phyloP scores from a whole-genome alignment of 2,888 invertebrate species.

The Lacanobia oleracea region DNA sequence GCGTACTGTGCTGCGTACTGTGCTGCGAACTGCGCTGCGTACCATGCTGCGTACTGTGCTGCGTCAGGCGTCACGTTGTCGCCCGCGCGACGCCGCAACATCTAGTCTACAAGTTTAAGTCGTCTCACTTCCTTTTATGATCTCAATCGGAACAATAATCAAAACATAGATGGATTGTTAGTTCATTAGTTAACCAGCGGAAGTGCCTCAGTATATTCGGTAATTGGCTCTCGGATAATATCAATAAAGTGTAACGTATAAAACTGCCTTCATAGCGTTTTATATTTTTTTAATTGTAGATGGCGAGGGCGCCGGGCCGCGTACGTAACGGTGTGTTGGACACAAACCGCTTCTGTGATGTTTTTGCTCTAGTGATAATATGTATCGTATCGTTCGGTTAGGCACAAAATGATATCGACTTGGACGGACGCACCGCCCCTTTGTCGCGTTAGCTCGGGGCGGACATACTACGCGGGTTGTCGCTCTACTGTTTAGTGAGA shows the following conservation, averaged over 20 bases:
- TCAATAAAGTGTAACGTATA: slow-evolving; percentile 80
- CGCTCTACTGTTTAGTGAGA: slow-evolving; percentile 71
- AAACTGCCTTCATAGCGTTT: slow-evolving; percentile 87
- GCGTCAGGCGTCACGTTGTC: slow-evolving; percentile 54
- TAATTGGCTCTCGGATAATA: slow-evolving; percentile 80
- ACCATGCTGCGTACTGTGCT: too few relatives aligned
- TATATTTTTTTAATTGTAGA: slow-evolving; percentile 87
- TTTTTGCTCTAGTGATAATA: slow-evolving; percentile 82
- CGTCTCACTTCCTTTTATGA: slow-evolving; percentile 76
- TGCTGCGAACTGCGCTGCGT: too few relatives aligned
- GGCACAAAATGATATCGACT: slow-evolving; percentile 66
- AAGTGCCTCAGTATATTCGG: slow-evolving; percentile 84
- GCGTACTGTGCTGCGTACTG: too few relatives aligned
- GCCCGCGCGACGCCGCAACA: slow-evolving; percentile 60
- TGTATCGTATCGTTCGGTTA: slow-evolving; percentile 70
- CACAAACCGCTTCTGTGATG: slow-evolving; percentile 88
- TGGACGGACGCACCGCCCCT: slow-evolving; percentile 42
- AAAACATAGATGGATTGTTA: slow-evolving; percentile 51
- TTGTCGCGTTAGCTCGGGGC: slow-evolving; percentile 23
- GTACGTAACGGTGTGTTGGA: slow-evolving; percentile 77
- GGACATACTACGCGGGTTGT: slow-evolving; percentile 67
- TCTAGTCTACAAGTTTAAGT: slow-evolving; percentile 74
- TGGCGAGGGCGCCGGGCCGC: slow-evolving; percentile 76
- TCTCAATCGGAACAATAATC: slow-evolving; percentile 73
- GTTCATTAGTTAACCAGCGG: slow-evolving; percentile 76